Evolutionary conservation across 2,797 vertebrate genomes (phyloP).

Genomic region (Zenarchopterus dispar): DNA sequence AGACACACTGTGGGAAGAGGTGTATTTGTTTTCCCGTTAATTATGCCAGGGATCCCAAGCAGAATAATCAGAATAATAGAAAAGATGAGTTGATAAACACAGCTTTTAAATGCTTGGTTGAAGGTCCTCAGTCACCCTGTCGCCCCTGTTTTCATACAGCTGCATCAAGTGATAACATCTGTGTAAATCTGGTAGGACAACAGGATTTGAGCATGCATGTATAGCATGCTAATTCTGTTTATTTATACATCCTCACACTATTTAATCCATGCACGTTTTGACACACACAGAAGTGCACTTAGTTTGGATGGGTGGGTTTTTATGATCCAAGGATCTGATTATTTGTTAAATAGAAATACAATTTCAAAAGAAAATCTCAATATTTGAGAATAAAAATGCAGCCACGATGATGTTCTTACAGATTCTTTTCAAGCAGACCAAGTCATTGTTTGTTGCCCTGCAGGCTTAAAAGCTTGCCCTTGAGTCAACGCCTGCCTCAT

Average conservation of each 20-base stretch:
- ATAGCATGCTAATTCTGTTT: constrained; percentile 9
- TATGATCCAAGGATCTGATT: neutral
- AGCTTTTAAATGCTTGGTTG: constrained; percentile 41
- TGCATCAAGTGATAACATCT: constrained; percentile 47
- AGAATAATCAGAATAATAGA: constrained; percentile 68
- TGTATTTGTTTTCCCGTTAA: constrained; percentile 63
- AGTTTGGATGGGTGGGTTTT: neutral
- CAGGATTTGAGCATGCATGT: constrained; percentile 39
- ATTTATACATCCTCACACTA: neutral
- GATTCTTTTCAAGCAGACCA: neutral
- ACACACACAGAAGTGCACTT: neutral
- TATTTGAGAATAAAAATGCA: neutral
- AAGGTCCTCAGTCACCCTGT: constrained; percentile 26
- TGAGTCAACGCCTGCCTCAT: constrained; percentile 27
- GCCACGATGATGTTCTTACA: neutral
- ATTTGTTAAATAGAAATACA: constrained; percentile 5
- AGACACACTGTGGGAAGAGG: constrained; percentile 29
- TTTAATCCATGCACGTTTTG: constrained; percentile 12
- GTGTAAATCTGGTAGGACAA: constrained; percentile 50
- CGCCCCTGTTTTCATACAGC: constrained; percentile 32
- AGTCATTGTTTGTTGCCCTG: constrained; percentile 23
- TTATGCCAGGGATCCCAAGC: constrained; percentile 58
- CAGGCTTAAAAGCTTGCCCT: constrained; percentile 22
- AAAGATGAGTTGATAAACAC: constrained; percentile 60
- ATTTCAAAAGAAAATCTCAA: constrained; percentile 7